Conservation (phyloP, 2,113 vertebrate species). For the Columba janthina region DNA sequence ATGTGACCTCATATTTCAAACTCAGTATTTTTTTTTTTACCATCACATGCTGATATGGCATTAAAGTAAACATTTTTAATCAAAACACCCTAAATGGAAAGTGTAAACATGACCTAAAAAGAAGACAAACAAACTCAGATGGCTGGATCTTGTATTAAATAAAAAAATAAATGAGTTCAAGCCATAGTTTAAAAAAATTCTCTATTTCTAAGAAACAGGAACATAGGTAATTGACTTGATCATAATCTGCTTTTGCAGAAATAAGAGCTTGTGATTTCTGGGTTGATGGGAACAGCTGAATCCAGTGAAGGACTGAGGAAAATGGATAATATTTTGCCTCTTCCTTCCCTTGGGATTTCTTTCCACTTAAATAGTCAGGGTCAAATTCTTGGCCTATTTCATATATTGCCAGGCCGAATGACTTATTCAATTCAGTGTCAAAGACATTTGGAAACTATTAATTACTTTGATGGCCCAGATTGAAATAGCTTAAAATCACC, state of each 20-base stretch:
- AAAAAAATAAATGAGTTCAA: not conserved
- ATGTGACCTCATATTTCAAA: not conserved
- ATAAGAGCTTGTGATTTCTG: not conserved
- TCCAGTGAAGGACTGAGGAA: not conserved
- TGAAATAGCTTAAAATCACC: not conserved
- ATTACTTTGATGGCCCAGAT: not conserved
- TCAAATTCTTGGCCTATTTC: not conserved
- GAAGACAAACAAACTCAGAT: not conserved
- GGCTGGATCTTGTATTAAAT: not conserved
- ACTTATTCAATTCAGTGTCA: not conserved
- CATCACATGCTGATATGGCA: not conserved
- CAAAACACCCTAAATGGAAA: not conserved
- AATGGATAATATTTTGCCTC: not conserved
- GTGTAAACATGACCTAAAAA: not conserved
- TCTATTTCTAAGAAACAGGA: not conserved
- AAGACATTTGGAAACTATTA: not conserved
- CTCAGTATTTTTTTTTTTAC: not conserved
- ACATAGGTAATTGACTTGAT: not conserved
- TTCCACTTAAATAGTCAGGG: not conserved
- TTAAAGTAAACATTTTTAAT: not conserved
- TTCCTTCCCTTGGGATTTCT: not conserved
- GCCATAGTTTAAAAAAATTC: fast-evolving
- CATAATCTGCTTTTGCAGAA: not conserved
- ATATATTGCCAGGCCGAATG: not conserved
- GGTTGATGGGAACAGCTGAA: not conserved